These are phyloP conservation scores for Myiotriccus ornatus DNA, from an alignment of 2,797 vertebrate genomes.

Conservation along the genomic window DNA sequence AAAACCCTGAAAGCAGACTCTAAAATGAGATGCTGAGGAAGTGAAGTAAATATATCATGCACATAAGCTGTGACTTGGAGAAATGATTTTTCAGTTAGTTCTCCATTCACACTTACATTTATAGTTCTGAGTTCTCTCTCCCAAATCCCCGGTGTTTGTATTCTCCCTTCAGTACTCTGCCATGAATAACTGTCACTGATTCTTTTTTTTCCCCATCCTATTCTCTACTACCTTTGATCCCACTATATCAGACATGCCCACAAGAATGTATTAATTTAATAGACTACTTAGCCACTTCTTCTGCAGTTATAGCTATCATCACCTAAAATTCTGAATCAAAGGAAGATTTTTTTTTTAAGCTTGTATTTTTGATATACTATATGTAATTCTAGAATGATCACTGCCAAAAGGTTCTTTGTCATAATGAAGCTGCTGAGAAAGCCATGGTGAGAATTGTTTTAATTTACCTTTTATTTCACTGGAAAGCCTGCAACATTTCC, in stretches of 20 bases:
- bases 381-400: neutral
- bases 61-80: neutral
- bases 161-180: neutral
- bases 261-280: neutral
- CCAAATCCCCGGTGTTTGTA: neutral
- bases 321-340: neutral
- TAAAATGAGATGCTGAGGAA: neutral
- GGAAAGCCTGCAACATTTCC: neutral
- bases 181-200: neutral
- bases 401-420: neutral
- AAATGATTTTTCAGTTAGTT: neutral
- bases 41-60: neutral
- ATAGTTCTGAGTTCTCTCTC: neutral
- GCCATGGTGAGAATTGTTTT: neutral
- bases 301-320: neutral
- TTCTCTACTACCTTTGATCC: neutral
- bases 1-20: neutral
- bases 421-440: neutral
- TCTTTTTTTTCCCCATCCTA: neutral
- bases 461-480: neutral
- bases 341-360: neutral
- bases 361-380: neutral
- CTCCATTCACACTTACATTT: neutral
- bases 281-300: neutral
- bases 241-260: neutral